Conservation (phyloP, 2,888 invertebrate species). For the Nasonia oneida region DNA sequence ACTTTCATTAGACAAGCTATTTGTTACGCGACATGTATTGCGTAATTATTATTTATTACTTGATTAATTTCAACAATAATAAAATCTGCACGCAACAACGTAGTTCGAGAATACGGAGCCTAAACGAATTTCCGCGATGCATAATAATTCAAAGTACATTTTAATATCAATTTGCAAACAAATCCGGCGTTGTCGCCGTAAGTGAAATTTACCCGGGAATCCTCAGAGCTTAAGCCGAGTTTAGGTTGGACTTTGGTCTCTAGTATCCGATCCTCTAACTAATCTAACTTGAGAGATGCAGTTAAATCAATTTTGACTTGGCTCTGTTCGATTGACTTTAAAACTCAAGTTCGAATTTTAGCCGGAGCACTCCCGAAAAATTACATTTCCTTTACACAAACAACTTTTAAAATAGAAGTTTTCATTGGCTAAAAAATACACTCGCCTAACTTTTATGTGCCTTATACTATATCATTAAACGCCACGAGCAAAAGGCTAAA, state of each 20-base stretch:
- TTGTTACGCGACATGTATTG: neutral
- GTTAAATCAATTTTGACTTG: constrained; percentile 61
- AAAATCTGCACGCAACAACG: neutral
- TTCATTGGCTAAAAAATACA: neutral
- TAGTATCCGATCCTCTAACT: constrained; percentile 57
- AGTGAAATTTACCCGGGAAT: constrained; percentile 49
- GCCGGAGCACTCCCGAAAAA: constrained; percentile 28
- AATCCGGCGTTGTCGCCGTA: constrained; percentile 52
- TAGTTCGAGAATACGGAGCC: neutral
- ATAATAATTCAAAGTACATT: constrained; percentile 27
- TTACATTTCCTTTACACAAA: constrained; percentile 16
- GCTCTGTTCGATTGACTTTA: constrained; percentile 55
- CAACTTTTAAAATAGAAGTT: constrained; percentile 9
- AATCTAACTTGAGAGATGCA: constrained; percentile 62
- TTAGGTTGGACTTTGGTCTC: constrained; percentile 57
- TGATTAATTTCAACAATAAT: too few relatives aligned
- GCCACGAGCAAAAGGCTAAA: neutral
- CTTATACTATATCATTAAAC: too few relatives aligned
- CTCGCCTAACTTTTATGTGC: neutral
- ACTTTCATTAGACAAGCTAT: constrained; percentile 44
- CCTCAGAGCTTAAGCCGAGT: constrained; percentile 58
- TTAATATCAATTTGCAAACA: constrained; percentile 37
- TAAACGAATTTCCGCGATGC: neutral
- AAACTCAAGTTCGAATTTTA: constrained; percentile 48
- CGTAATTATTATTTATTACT: constrained; percentile 12